Evolutionary conservation across 2,888 invertebrate species (phyloP), one percentile per base, ranked within the genome.

Genomic region (Yponomeuta cagnagella): DNA sequence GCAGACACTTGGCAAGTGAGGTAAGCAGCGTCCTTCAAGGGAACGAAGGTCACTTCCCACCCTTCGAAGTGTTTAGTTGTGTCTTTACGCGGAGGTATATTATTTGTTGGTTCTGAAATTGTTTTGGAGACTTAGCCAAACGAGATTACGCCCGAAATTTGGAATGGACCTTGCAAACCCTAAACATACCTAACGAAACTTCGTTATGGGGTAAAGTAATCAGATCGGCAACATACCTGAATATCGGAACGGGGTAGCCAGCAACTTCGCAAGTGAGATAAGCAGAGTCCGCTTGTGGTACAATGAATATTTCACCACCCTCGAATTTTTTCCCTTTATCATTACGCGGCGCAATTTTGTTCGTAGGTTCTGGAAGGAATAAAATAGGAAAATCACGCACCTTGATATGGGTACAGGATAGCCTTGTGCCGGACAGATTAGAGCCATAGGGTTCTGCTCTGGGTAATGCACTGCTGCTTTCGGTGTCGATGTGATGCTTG

Each of bases 1-100:
- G 94, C 95, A 80, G 94, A 94, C 75, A 95, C 93, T 83, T 94
- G 94, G 85, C 95, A 95, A 76, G 94, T 93, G 83, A 96, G 86
- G 78, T 94, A 94, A 74, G 93, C 93, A 76, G 93, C 89, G 77
- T 85, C 84, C 74, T 83, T 88, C 80, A 84, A 83, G 70, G 87
- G 84, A 78, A 94, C 93, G 81, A 83, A 85, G 79, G 94, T 84
- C 76, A 95, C 93, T 83, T 94, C 93, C 92, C 94, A 94, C 82
- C 95, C 94, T 77, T 93, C 93, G 82, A 94, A 94, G 82, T 94
- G 91, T 79, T 93, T 93, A 72, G 93, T 90, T 43, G 81, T 80
- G 76, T 93, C 93, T 82, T 93, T 93, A 79, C 94, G 93, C 72
- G 94, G 94, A 73, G 93, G 85, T 71, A 94, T 94, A 80, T 94